Base-by-base conservation (phyloP, 1,140 invertebrate species). In the Danaus melanippus region DNA sequence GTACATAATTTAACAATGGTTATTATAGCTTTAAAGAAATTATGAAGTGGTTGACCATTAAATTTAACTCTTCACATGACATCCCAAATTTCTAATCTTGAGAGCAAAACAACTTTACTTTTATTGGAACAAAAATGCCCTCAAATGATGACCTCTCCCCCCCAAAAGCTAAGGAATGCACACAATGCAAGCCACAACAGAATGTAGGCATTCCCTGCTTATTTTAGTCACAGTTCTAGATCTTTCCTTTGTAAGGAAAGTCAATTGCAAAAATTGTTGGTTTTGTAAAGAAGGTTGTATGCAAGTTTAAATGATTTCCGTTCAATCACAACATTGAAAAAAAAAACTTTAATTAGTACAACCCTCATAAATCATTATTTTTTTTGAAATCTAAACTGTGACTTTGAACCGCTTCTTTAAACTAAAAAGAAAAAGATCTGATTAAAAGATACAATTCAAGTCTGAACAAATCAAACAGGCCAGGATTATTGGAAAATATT, bases 61-160 rank as follows among this genome's bases (percentile, higher is more conserved):
- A 41, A 46, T 53, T 46, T 64, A 75, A 82, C 84, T 84, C 84
- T 86, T 86, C 84, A 86, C 84, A 62, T 79, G 79, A 84, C 58
- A 81, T 82, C 79, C 81, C 74, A 66, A 66, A 74, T 47, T 72
- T 76, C 67, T 62, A 64, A 51, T 46, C 67, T 72, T 57, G 64
- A 83, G 81, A 84, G 77, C 79, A 67, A 64, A 67, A 52, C 56
- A 58, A 61, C 47, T 59, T 54, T 57, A 62, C 50, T 54, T 69
- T 63, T 50, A 61, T 44, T 67, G 45, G 60, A 77, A 79, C 79
- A 67, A 59, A 61, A 69, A 71, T 63, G 67, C 78, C 74, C 81
- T 79, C 78, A 56, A 55, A 54, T 68, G 56, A 66, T 56, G 46
- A 11, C 67, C 74, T 65, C 63, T 72, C 66, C 67, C 74, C 66